Base-by-base conservation (phyloP, 2,888 invertebrate genomes). In the Bursaphelenchus okinawaensis region DNA sequence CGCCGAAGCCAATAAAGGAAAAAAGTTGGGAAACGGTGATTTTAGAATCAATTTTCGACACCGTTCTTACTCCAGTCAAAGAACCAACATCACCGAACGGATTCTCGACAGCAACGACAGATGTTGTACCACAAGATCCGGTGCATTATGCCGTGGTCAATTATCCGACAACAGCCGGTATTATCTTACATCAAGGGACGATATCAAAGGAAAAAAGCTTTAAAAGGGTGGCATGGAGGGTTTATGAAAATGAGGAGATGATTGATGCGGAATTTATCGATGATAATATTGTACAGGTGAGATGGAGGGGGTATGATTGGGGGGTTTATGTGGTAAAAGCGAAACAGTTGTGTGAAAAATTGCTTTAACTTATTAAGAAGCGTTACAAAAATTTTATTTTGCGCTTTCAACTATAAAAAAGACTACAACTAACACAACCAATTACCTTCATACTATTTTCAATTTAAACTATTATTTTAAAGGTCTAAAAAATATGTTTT, bases 91-190 rank as follows among this genome's bases (percentile, higher is more conserved):
- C 40, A 4, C 27, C 24, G 7, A 57, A 69, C 9, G 63, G 58
- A 4, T 55, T 67, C 4, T 69, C 69, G 40, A 52, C 69, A 7
- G 69, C 61, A 1, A 60, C 19, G 19, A 63, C 62, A 28, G 61
- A 63, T 20, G 52, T 59, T 20, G 50, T 50, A 19, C 40, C 40
- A 16, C 59, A 31, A 9, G 31, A 63, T 28, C 63, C 26, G 16
- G n/a, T 51, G 22, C 24, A 73, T 51, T 71, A 69, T 55, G 67
- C 69, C 22, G 71, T 76, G 7, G 65, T 78, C 57, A 78, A 78
- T 55, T 78, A 77, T 40, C 78, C 78, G 19, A 68, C 74, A n/a
- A 64, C 67, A 2, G 78, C 78, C 63, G 78, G 78, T 4, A 71
- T 78, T 23, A 70, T 78, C 20, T 67, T 78, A 19, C 78, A 78